phyloP scores from a whole-genome alignment of 2,113 vertebrate species.

The Indri indri region DNA sequence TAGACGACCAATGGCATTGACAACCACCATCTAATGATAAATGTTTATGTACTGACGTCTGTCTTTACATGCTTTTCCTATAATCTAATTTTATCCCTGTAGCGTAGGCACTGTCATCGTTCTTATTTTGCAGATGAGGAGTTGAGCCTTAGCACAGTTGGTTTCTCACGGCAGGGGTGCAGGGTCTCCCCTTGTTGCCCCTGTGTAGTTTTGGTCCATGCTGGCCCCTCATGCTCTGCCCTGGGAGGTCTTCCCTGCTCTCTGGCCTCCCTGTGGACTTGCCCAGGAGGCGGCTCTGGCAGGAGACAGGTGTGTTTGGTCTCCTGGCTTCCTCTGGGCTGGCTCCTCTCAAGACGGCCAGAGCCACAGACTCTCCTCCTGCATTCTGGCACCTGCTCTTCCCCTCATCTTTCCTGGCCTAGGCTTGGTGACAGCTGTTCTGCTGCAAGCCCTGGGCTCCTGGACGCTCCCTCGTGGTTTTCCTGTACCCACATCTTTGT shows the following conservation, averaged over 20 bases:
- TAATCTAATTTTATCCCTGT: background rate
- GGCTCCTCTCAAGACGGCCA: background rate
- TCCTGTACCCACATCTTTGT: accelerated
- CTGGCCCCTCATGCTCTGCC: accelerated
- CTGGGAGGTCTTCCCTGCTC: background rate
- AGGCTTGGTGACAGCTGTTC: accelerated
- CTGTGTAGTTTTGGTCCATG: accelerated
- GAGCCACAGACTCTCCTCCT: too few species aligned
- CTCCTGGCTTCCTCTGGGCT: background rate
- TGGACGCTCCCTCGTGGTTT: background rate
- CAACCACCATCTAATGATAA: background rate
- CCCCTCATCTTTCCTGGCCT: background rate
- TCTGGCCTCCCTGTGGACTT: background rate
- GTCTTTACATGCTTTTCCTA: background rate
- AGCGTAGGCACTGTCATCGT: accelerated
- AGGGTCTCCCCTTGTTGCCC: too few species aligned
- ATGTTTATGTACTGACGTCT: background rate
- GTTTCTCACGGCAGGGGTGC: too few species aligned
- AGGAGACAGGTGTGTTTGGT: background rate
- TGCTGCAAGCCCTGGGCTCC: accelerated
- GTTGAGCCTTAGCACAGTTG: accelerated
- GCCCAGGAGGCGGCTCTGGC: background rate
- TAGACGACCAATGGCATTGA: too few species aligned
- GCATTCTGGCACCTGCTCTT: accelerated
- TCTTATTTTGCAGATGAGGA: too few species aligned